Evolutionary conservation across 1,140 invertebrate species (phyloP), one percentile per base, ranked within the genome.

Genomic region (Maniola jurtina): DNA sequence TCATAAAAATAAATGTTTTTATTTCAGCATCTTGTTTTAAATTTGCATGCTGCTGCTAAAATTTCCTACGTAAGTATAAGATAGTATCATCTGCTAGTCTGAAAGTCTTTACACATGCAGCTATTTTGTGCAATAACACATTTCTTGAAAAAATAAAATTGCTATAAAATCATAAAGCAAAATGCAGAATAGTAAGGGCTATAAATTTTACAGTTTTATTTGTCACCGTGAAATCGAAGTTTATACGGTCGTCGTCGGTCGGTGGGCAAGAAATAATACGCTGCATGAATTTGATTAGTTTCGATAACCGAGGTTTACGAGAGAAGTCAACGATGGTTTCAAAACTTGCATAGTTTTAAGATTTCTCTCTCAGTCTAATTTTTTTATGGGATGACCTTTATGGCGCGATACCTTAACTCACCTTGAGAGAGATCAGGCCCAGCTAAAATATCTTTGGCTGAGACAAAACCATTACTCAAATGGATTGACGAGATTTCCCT

Each of bases 261-360:
- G 52, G 71, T 70, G 68, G 57, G 10, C 50, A 33, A 64, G 66
- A 77, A 80, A 80, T 76, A 79, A 80, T 75, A 75, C 68, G 71
- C 68, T 68, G 64, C 72, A 72, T 77, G 72, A 77, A 77, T 82
- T 78, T 74, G 72, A 78, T 80, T 77, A 77, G 73, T 75, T 75
- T 63, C 75, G 73, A 79, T 79, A 81, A 76, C 70, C 68, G 55
- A 56, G 14, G 13, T 52, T 67, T 67, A 62, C 35, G 34, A 67
- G 42, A 14, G 25, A 45, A 59, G 57, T 65, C 57, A 60, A 52
- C 38, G 48, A 25, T 45, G 16, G 45, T 50, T 61, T 61, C 15
- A 25, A 56, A 40, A 55, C 13, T 40, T 57, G 25, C 34, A 40
- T 57, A 38, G 13, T 25, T 16, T 55, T 34, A 10, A 55, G 16